Conservation (phyloP, 2,797 vertebrate genomes). For the Nasua narica region DNA sequence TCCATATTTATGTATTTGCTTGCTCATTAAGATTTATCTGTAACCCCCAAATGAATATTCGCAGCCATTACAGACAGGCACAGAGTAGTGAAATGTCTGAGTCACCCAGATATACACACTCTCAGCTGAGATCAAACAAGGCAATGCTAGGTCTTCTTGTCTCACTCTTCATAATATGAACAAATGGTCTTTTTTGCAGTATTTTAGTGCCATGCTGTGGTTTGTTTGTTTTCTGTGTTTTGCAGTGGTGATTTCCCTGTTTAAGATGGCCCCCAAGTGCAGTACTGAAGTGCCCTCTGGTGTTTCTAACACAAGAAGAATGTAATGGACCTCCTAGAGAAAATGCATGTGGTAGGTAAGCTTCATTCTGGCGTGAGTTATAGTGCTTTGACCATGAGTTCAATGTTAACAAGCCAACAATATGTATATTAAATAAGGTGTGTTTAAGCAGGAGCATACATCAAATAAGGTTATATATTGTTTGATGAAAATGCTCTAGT, state of each 20-base stretch:
- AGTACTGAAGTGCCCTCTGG: not conserved
- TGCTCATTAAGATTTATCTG: not conserved
- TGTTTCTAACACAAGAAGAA: not conserved
- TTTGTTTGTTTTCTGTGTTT: not conserved
- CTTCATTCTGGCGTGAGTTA: not conserved
- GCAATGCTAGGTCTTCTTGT: not conserved
- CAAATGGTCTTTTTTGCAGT: not conserved
- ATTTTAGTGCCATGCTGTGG: not conserved
- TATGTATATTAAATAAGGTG: not conserved
- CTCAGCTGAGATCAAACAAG: not conserved
- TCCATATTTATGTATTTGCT: not conserved
- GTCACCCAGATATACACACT: not conserved
- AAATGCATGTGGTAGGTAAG: not conserved
- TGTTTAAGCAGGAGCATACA: not conserved
- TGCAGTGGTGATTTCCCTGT: not conserved
- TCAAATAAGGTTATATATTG: not conserved
- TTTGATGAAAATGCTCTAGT: not conserved
- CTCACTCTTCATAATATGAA: not conserved
- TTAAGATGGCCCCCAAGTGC: not conserved
- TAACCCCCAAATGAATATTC: not conserved
- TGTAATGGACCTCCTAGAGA: not conserved
- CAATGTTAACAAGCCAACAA: not conserved
- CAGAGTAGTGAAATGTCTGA: not conserved
- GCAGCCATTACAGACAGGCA: not conserved
- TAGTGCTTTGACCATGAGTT: not conserved